phyloP scores from a whole-genome alignment of 2,113 vertebrate genomes.

The Talpa occidentalis region DNA sequence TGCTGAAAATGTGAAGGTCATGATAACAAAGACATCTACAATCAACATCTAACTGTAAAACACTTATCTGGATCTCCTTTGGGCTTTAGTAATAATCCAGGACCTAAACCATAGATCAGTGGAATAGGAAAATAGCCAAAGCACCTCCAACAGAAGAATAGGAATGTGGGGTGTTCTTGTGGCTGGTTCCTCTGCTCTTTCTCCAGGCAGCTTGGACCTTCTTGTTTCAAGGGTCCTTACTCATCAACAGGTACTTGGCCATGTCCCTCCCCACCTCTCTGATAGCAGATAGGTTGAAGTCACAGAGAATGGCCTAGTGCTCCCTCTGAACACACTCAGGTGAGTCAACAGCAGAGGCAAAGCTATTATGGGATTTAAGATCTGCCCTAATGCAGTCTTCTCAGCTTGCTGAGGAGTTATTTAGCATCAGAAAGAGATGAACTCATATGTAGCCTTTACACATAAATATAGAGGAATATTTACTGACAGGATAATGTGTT shows the following conservation, averaged over 20 bases:
- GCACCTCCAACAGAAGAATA: neutral
- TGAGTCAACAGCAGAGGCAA: neutral
- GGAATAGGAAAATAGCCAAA: neutral
- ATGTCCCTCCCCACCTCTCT: neutral
- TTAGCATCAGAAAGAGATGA: neutral
- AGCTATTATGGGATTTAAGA: neutral
- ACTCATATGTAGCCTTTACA: neutral
- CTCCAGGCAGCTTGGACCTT: neutral
- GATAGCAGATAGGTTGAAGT: neutral
- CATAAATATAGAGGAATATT: neutral
- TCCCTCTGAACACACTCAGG: neutral
- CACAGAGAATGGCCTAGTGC: neutral
- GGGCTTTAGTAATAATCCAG: neutral
- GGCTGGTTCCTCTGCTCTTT: neutral
- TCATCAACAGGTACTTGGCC: neutral
- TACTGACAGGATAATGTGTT: constrained; percentile 13
- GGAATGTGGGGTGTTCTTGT: neutral
- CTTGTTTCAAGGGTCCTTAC: neutral
- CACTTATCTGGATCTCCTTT: constrained; percentile 62
- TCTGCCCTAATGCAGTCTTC: neutral
- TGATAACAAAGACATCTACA: constrained; percentile 68
- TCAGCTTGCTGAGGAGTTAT: constrained; percentile 25
- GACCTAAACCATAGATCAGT: neutral
- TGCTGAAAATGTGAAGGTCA: constrained; percentile 73
- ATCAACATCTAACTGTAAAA: constrained; percentile 73